These are phyloP conservation scores for Podargus strigoides DNA, from an alignment of 2,797 vertebrate species.

Conservation along the genomic window DNA sequence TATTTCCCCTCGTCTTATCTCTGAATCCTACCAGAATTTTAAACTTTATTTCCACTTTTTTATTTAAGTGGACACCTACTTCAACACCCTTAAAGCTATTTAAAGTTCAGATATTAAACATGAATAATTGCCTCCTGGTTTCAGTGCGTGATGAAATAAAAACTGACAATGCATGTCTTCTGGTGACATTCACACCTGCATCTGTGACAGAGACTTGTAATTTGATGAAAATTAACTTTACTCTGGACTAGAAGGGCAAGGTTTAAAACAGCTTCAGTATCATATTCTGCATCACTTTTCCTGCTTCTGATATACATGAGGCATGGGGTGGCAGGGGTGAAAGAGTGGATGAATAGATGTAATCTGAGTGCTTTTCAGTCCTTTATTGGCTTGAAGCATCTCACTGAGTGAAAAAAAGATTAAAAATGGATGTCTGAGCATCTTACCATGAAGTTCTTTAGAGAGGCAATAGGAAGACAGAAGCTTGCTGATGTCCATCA, in stretches of 20 bases:
- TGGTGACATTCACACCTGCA: slow-evolving; percentile 36
- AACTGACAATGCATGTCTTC: slow-evolving; percentile 40
- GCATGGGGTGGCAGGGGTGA: background rate
- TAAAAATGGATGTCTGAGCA: background rate
- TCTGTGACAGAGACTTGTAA: background rate
- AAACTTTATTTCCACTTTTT: slow-evolving; percentile 38
- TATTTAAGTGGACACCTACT: slow-evolving; percentile 39
- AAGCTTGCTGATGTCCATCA: background rate
- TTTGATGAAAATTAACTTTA: slow-evolving; percentile 47
- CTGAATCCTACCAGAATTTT: background rate
- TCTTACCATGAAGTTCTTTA: background rate
- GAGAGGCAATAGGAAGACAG: background rate
- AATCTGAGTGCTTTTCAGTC: background rate
- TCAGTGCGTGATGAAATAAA: slow-evolving; percentile 36
- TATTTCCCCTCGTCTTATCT: background rate
- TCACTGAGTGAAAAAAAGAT: background rate
- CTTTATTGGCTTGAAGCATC: background rate
- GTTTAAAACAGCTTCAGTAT: background rate
- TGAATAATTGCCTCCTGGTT: slow-evolving; percentile 46
- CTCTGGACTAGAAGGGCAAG: background rate
- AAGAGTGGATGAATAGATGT: background rate
- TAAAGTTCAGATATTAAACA: slow-evolving; percentile 41
- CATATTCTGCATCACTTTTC: background rate
- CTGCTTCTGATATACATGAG: background rate
- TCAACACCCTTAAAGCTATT: slow-evolving; percentile 43